Percentiles rank a stretch among this genome's conserved stretches.
Conservation (phyloP, 2,797 vertebrate species). For the Microtus californicus region DNA sequence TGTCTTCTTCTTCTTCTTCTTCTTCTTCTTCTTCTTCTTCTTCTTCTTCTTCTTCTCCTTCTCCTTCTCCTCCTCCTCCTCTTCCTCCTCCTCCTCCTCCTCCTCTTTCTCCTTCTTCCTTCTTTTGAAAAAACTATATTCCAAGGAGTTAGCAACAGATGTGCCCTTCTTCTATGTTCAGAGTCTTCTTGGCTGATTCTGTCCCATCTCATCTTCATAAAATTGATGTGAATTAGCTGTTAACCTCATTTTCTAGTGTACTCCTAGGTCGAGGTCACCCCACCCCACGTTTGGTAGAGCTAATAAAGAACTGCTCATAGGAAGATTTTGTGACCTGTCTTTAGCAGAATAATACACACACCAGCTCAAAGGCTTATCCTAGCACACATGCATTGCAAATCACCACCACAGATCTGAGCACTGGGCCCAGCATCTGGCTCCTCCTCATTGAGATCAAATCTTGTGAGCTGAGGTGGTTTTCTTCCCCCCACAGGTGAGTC, state of each 20-base stretch:
- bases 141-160: neutral
- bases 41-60: neutral
- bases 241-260: neutral
- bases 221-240: constrained; percentile 30
- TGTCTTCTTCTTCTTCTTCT: neutral
- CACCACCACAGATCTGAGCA: neutral
- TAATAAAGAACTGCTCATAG: neutral
- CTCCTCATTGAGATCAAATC: neutral
- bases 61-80: neutral
- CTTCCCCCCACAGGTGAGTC: neutral
- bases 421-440: neutral
- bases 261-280: neutral
- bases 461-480: neutral
- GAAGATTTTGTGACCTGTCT: neutral
- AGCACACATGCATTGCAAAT: neutral
- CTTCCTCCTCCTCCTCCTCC: neutral
- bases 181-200: neutral
- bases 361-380: neutral
- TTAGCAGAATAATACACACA: neutral
- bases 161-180: constrained; percentile 17
- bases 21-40: neutral
- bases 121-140: neutral
- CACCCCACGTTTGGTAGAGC: neutral
- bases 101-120: neutral
- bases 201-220: neutral